phyloP scores from a whole-genome alignment of 2,888 invertebrate species.

The Melangyna quadrimaculata region DNA sequence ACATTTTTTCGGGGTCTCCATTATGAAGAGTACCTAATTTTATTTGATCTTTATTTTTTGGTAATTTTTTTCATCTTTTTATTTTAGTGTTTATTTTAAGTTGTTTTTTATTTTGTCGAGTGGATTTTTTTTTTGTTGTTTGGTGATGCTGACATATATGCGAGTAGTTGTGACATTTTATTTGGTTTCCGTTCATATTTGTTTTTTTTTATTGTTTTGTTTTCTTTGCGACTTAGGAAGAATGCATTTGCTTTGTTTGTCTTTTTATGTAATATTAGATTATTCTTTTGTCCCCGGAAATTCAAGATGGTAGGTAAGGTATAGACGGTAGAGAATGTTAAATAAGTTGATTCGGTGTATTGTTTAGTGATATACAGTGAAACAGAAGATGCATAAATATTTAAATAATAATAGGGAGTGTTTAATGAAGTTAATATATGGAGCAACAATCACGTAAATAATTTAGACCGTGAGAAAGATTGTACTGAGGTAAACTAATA shows the following conservation, averaged over 20 bases:
- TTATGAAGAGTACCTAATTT: conserved; percentile 33
- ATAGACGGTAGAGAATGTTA: background rate
- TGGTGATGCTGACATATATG: conserved; percentile 60
- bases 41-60: conserved; percentile 41
- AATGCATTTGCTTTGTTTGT: conserved; percentile 54
- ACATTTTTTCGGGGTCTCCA: conserved; percentile 17
- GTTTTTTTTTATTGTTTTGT: conserved; percentile 51
- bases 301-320: conserved; percentile 24
- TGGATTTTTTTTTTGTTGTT: conserved; percentile 3
- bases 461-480: background rate
- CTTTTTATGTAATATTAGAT: conserved; percentile 48
- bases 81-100: conserved; percentile 55
- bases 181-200: conserved; percentile 55
- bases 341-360: conserved; percentile 46
- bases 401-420: conserved; percentile 2
- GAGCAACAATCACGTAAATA: background rate
- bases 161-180: conserved; percentile 62
- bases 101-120: background rate
- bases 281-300: conserved; percentile 57
- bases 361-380: background rate
- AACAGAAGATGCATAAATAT: conserved; percentile 19
- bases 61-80: conserved; percentile 6
- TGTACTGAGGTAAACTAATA: background rate
- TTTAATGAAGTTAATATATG: background rate
- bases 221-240: conserved; percentile 42